Base-by-base conservation (phyloP, 30 jellyfish, hydroid and myxozoan genomes). In the Turritopsis rubra region DNA sequence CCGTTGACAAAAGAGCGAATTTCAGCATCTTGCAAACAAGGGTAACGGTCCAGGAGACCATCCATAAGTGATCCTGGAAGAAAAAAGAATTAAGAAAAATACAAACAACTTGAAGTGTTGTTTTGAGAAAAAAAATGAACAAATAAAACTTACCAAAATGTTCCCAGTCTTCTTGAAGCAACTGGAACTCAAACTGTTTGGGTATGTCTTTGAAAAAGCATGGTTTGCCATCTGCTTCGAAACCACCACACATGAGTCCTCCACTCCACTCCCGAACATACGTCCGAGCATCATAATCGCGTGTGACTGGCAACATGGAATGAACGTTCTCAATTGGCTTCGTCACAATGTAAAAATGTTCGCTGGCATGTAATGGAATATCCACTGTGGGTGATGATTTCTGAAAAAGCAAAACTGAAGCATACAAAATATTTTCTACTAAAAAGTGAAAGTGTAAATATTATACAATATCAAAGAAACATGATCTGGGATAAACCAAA, bases 231-330 rank as follows among this genome's bases (percentile, higher is more conserved):
- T 79, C 71, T 28, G 90, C 90, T 66, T 93, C 98, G 73, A 93
- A 93, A 0, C 98, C 96, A 66, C 98, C 98, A 78, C 80, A 84
- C 94, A 93, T 72, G 53, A 93, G 65, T 7, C 98, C 98, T 5
- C 98, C 98, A 81, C 96, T 88, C 98, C 98, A 93, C 83, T 93
- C 98, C 71, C 98, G 85, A 16, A 85, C 83, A 81, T 93, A 93
- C 8, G 95, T 41, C 52, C 71, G 52, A 18, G 97, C 88, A 83
- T 93, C 98, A 26, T 85, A 81, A 65, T 88, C 98, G 41, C 98
- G 90, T 1, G 89, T 68, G 70, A 86, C 96, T 19, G 98, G 98
- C 80, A 93, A 13, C 98, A 93, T 93, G 70, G 88, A 31, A 54
- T 93, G 88, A 8, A 93, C 96, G 28, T 88, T 90, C 65, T 79